Evolutionary conservation across 2,888 invertebrate genomes (phyloP).

Genomic region (Xylocampa areola): DNA sequence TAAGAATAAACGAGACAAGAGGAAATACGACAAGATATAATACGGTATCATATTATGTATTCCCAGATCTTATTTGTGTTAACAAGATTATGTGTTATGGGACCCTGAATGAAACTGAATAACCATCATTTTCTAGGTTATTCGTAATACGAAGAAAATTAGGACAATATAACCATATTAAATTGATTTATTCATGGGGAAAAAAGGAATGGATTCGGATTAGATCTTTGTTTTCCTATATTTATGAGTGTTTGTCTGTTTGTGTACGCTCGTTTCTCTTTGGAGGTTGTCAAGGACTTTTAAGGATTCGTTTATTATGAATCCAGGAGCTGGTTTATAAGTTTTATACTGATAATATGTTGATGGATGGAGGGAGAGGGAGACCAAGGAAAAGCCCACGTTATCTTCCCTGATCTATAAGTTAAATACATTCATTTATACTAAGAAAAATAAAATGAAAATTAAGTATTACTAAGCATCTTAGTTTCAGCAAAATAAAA

Average conservation of each 20-base stretch:
- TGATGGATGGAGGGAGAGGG: too few relatives aligned
- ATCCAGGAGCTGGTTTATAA: too few relatives aligned
- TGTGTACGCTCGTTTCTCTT: neutral
- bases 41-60: slow-evolving; percentile 55
- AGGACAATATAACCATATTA: slow-evolving; percentile 32
- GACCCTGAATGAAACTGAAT: slow-evolving; percentile 48
- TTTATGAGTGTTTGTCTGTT: neutral
- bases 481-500: too few relatives aligned
- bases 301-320: too few relatives aligned
- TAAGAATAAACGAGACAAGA: slow-evolving; percentile 51
- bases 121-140: slow-evolving; percentile 54
- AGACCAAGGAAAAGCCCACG: too few relatives aligned
- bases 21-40: slow-evolving; percentile 51
- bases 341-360: too few relatives aligned
- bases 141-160: slow-evolving; percentile 45
- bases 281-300: neutral
- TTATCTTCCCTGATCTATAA: too few relatives aligned
- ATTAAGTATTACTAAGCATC: too few relatives aligned
- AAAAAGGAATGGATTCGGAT: slow-evolving; percentile 6
- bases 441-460: too few relatives aligned
- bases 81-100: slow-evolving; percentile 60
- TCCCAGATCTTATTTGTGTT: slow-evolving; percentile 61
- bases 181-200: slow-evolving; percentile 39
- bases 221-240: neutral
- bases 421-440: too few relatives aligned